Base-by-base conservation (phyloP, 2,797 vertebrate species). In the Euphonia xanthogaster region DNA sequence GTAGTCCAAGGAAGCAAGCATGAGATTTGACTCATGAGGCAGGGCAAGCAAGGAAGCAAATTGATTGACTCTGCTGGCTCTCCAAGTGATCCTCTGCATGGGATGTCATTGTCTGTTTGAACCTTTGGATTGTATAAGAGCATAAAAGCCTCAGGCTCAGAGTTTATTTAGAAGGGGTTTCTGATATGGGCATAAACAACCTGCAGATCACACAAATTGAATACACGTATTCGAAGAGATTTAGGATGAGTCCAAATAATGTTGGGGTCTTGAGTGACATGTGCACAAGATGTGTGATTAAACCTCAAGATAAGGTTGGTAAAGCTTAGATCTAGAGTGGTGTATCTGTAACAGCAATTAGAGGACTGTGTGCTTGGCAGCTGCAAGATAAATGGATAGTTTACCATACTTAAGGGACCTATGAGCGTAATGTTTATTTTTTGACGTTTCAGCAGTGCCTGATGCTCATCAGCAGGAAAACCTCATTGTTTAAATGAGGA, bases 401-500 rank as follows among this genome's bases (percentile, higher is more conserved):
- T 95, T 92, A 76, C 67, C 7, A 3, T 37, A 33, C 73, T 85
- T 93, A 53, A 66, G 88, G 80, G 79, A 93, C 68, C 37, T 70
- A 30, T 87, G 62, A 92, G 30, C 19, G 60, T 76, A 84, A 82
- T 79, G 74, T 86, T 91, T 92, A 60, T 81, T 73, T 93, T 93
- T 83, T 90, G 63, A 79, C 80, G 55, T 78, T 91, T 92, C 86
- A 73, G 71, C 53, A 74, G 51, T 71, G 67, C 63, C 45, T 84
- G 37, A 67, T 50, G 44, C 51, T 94, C 74, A 76, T 86, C 86
- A 55, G 60, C 60, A 86, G 60, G 62, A 66, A 94, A 88, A 82
- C 24, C 57, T 86, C 80, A 54, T 67, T 79, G 63, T 86, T 90
- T 81, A 90, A 78, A 85, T 30, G 60, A 67, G 27, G 71, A 93